phyloP scores from a whole-genome alignment of 2,888 invertebrate species.

The Ferrisia virgata region DNA sequence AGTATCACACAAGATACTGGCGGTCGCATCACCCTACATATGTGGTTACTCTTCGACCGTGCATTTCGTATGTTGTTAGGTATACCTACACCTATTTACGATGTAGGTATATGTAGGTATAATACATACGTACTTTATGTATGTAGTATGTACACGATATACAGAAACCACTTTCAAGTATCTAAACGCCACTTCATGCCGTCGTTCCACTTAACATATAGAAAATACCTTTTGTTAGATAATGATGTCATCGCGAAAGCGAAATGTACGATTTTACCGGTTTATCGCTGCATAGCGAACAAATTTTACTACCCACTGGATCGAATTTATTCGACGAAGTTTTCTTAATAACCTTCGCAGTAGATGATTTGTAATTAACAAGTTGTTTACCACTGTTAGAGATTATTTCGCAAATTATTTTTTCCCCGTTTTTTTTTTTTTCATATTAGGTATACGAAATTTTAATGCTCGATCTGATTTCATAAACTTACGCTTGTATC shows the following conservation, averaged over 20 bases:
- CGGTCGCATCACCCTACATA: not conserved
- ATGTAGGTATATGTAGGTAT: not conserved
- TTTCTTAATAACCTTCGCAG: constrained; percentile 25
- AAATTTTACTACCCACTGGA: constrained; percentile 21
- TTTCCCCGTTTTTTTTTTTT: not conserved
- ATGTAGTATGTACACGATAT: not conserved
- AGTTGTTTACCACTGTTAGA: not conserved
- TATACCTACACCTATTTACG: too few species aligned
- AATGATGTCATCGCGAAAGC: constrained; percentile 30
- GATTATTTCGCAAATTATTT: not conserved
- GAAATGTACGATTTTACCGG: constrained; percentile 17
- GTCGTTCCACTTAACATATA: not conserved
- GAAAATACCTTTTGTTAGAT: not conserved
- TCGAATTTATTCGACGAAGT: not conserved
- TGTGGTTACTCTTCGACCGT: not conserved
- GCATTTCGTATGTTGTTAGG: too few species aligned
- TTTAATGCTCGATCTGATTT: not conserved
- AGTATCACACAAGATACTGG: not conserved
- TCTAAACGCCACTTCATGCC: not conserved
- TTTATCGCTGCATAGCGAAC: not conserved
- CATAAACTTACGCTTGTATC: not conserved
- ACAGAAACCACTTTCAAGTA: constrained; percentile 10
- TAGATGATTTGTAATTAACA: constrained; percentile 23
- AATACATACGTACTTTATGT: not conserved
- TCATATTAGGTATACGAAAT: not conserved